Conservation (phyloP, 2,888 invertebrate genomes). For the Lumbricus terrestris region DNA sequence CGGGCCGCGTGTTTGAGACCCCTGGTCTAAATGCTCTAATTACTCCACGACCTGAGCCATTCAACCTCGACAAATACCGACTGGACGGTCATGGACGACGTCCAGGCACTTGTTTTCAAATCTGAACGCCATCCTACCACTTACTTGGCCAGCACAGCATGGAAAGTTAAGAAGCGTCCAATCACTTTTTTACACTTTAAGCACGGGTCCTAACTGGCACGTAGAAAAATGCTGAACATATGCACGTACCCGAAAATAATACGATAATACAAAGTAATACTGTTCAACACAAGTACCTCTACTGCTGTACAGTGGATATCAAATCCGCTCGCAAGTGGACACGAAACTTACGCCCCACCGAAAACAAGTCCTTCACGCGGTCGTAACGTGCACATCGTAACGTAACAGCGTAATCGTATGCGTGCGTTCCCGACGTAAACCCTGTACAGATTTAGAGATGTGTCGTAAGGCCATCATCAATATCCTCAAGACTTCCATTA, state of each 20-base stretch:
- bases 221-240: not conserved
- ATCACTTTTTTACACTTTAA: too few species aligned
- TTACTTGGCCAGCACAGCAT: too few species aligned
- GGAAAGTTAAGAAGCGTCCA: too few species aligned
- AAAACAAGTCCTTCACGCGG: not conserved
- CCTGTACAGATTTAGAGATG: not conserved
- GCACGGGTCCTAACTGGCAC: not conserved
- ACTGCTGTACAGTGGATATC: not conserved
- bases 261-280: not conserved
- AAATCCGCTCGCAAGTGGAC: not conserved
- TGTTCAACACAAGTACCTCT: not conserved
- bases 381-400: not conserved
- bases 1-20: too few species aligned
- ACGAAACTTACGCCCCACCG: not conserved
- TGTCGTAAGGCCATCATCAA: not conserved
- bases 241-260: not conserved
- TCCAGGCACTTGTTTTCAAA: too few species aligned
- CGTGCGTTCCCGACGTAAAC: not conserved
- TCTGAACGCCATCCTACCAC: too few species aligned
- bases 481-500: constrained; percentile 13
- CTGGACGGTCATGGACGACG: too few species aligned
- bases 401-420: not conserved
- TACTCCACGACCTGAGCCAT: not conserved
- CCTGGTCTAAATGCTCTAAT: not conserved
- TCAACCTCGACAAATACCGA: not conserved